Evolutionary conservation across 2,888 invertebrate species (phyloP), one percentile per base, ranked within the genome.

Genomic region (Ophonus ardosiacus): DNA sequence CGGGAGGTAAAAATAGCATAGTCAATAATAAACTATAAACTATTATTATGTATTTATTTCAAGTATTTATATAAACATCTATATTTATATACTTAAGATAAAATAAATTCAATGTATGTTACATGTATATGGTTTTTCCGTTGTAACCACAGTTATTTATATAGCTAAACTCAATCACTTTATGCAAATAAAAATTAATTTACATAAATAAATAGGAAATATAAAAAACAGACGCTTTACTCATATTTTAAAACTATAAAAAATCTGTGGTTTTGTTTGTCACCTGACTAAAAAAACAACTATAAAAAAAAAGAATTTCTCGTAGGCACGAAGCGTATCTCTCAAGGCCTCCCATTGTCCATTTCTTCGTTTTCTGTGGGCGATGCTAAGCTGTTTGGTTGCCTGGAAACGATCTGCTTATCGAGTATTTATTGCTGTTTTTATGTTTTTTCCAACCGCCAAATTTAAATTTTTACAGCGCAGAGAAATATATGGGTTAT

Each of bases 361-460:
- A 63, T 63, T 63, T 63, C 21, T 18, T 63, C 24, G 63, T 63
- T 63, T 63, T 63, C 63, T 21, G 63, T 63, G 21, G 63, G 63
- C 63, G 63, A 63, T 63, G 63, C 63, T 63, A 21, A 18, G 63
- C 18, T 63, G 63, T 63, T 63, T 63, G 21, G 63, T 63, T 13
- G 63, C 63, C 63, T 63, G 63, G 63, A 63, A 63, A 63, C 63
- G 63, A 63, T 63, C 63, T 63, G 63, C 63, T 63, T 63, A 63
- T 63, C 63, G 63, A 17, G 63, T 63, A 63, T 63, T 63, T 63
- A 63, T 63, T 63, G 24, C 63, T 21, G 13, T 63, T 63, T 63
- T 63, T 63, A 63, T 63, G 63, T 63, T 63, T 63, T 21, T 21
- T 8, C 8, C 2, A 43, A 13, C 43, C 43, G 43, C 13, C 43